Percentiles rank a stretch among this genome's conserved stretches.
These are phyloP conservation scores for Chrysemys picta DNA, from an alignment of 2,113 vertebrate species.

Conservation along the genomic window DNA sequence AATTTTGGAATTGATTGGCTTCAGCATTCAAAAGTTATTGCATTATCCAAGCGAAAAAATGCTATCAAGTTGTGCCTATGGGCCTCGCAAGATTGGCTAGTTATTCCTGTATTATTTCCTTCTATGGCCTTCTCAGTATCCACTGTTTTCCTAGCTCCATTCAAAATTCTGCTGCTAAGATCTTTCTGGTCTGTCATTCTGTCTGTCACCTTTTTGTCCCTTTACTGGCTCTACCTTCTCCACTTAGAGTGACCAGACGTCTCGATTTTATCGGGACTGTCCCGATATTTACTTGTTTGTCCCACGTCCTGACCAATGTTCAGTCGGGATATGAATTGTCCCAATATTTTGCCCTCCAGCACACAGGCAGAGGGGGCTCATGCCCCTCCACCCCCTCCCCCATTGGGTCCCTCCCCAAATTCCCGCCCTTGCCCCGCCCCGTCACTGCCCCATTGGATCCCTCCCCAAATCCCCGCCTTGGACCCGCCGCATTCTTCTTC, in stretches of 20 bases:
- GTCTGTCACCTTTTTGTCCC: slow-evolving; percentile 34
- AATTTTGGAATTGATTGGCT: slow-evolving; percentile 67
- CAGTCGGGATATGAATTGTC: too few relatives aligned
- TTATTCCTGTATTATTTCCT: slow-evolving; percentile 57
- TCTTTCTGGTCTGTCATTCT: slow-evolving; percentile 46
- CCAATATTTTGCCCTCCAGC: too few relatives aligned
- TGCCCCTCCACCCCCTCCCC: too few relatives aligned
- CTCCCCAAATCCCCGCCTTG: too few relatives aligned
- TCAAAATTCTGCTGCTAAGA: slow-evolving; percentile 44
- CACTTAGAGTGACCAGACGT: not conserved
- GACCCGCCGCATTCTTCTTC: too few relatives aligned
- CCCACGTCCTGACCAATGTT: too few relatives aligned
- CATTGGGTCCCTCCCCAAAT: too few relatives aligned
- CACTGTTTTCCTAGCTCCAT: slow-evolving; percentile 44
- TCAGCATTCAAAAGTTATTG: slow-evolving; percentile 35
- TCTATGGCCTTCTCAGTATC: slow-evolving; percentile 52
- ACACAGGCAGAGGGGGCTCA: too few relatives aligned
- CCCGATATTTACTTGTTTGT: too few relatives aligned
- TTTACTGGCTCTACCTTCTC: slow-evolving; percentile 38
- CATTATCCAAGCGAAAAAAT: slow-evolving; percentile 36
- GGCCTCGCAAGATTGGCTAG: slow-evolving; percentile 63
- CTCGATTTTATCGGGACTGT: too few relatives aligned
- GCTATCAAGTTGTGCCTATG: slow-evolving; percentile 62
- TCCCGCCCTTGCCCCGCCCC: too few relatives aligned
- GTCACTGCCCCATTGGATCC: too few relatives aligned